Evolutionary conservation across 2,113 vertebrate species (phyloP).

Genomic region (Platysternon megacephalum): DNA sequence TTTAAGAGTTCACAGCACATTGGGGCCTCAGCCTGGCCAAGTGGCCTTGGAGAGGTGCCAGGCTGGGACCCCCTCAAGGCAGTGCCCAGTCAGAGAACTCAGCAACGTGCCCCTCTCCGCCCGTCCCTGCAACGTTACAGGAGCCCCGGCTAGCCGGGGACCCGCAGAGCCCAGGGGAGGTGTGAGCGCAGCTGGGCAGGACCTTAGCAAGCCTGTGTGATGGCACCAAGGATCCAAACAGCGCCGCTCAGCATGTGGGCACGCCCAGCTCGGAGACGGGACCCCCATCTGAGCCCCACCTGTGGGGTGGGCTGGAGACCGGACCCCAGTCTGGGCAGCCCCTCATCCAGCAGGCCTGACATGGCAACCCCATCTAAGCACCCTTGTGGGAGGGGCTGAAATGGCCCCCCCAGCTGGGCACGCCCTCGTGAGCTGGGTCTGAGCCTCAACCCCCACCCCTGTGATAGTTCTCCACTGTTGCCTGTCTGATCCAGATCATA

Average conservation of each 20-base stretch:
- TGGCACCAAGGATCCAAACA: background rate
- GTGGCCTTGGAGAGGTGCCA: background rate
- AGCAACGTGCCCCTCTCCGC: background rate
- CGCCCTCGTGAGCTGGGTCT: background rate
- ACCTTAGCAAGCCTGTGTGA: background rate
- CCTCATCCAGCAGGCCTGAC: background rate
- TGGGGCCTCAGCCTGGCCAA: background rate
- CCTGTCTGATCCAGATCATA: background rate
- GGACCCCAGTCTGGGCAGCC: background rate
- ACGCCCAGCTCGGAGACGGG: background rate
- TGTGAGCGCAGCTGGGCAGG: no score
- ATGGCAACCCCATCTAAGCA: background rate
- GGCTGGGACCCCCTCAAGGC: background rate
- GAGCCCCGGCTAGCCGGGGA: background rate
- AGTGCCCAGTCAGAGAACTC: background rate
- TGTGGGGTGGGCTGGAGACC: background rate
- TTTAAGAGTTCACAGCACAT: background rate
- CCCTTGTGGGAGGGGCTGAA: background rate
- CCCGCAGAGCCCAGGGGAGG: background rate
- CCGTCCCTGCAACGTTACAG: background rate
- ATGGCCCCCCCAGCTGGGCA: no score
- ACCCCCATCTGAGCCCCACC: background rate
- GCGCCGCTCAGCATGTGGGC: background rate
- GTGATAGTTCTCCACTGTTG: no score
- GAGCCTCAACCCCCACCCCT: background rate